Evolutionary conservation across 2,797 vertebrate genomes (phyloP), one percentile per base, ranked within the genome.

Genomic region (Pteronotus mesoamericanus): DNA sequence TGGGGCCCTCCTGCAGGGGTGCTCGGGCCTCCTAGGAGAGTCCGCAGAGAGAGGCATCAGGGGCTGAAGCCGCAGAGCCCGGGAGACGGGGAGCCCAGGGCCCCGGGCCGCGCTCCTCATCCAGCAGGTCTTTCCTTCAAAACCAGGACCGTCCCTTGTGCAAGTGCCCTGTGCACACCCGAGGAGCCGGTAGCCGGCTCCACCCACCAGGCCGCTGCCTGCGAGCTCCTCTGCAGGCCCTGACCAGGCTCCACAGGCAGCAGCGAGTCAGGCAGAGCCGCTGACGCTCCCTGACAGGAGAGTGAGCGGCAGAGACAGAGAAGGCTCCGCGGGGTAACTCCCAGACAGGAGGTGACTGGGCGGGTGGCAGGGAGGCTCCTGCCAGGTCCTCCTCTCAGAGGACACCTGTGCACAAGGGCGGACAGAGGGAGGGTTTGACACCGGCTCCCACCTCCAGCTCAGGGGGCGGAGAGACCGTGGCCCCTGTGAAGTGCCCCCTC

Each of bases 1-100:
- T 97, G 74, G 97, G 96, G n/a, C 98, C 3, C 48, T 99, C 97
- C 57, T 98, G 98, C 53, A 97, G 97, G 94, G 98, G 51, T 92
- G 90, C 98, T 98, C 99, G 99, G 98, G 97, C 97, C 94, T 99
- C 99, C 99, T 99, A 92, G 90, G 0, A 96, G 94, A 83, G 97
- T 75, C 0, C 26, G 0, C 2, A 1, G 78, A 89, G n/a, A 79
- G 19, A 86, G 37, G 11, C 59, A 59, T 68, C 18, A 95, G 51
- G 18, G 26, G 88, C 32, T 11, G 64, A 29, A 29, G 26, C 39
- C 19, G 39, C 2, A 6, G 19, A 21, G 34, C 66, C 86, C 14
- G 84, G 44, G 22, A 85, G 34, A 21, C 11, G 6, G 59, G 59
- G 59, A 6, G 26, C 59, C 26, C 59, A 32, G 32, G 32, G 53